phyloP scores from a whole-genome alignment of 1,140 invertebrate species.

The Leptinotarsa undecemlineata region DNA sequence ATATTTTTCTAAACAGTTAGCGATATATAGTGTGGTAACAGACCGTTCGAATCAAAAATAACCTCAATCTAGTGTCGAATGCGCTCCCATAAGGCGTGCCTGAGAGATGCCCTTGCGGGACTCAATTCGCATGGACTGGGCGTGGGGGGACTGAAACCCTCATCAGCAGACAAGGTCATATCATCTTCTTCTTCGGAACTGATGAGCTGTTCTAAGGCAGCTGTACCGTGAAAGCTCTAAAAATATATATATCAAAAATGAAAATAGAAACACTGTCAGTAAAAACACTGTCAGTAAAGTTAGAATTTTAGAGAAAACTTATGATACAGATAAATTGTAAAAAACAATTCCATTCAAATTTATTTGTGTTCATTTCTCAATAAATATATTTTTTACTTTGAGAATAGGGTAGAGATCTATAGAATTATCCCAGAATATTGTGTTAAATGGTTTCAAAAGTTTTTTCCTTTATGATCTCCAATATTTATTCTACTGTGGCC shows the following conservation, averaged over 20 bases:
- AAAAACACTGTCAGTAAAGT: not conserved
- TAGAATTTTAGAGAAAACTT: not conserved
- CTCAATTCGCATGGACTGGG: constrained; percentile 54
- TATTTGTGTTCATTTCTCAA: too few relatives aligned
- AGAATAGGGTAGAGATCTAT: too few relatives aligned
- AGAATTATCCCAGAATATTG: too few relatives aligned
- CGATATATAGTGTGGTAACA: constrained; percentile 13
- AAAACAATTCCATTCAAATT: too few relatives aligned
- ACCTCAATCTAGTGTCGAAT: constrained; percentile 37
- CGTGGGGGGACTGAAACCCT: constrained; percentile 54
- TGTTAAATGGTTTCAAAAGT: too few relatives aligned
- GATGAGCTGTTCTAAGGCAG: constrained; percentile 53
- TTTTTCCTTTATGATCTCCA: too few relatives aligned
- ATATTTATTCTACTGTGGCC: too few relatives aligned
- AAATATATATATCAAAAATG: constrained; percentile 11
- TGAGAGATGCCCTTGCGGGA: constrained; percentile 45
- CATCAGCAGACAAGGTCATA: constrained; percentile 52
- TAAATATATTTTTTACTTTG: too few relatives aligned
- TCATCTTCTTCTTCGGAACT: constrained; percentile 55
- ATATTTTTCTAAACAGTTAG: not conserved
- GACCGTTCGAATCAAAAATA: constrained; percentile 14
- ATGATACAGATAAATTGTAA: too few relatives aligned
- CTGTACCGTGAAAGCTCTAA: constrained; percentile 55
- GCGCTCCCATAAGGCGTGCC: constrained; percentile 49
- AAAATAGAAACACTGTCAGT: not conserved